phyloP scores from a whole-genome alignment of 2,888 invertebrate species.

The Unio delphinus region DNA sequence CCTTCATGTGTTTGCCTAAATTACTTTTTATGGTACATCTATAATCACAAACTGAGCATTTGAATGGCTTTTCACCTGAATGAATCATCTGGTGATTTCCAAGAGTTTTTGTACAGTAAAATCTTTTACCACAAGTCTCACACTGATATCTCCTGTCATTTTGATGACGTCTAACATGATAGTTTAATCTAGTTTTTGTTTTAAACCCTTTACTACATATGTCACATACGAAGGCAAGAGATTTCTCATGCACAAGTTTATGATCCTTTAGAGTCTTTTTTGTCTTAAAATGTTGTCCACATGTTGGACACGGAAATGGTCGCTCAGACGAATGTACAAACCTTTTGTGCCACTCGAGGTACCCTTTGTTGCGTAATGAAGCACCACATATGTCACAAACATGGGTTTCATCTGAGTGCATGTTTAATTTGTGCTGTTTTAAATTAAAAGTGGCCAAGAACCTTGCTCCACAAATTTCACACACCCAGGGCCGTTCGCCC shows the following conservation, averaged over 20 bases:
- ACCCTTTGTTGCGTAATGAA: constrained; percentile 12
- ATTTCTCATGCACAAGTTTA: constrained; percentile 18
- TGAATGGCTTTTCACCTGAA: constrained; percentile 20
- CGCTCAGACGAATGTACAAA: constrained; percentile 19
- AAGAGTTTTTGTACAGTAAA: constrained; percentile 16
- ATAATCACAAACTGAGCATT: constrained; percentile 14
- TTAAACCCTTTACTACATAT: constrained; percentile 26
- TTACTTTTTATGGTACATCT: constrained; percentile 16
- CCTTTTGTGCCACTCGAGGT: constrained; percentile 18
- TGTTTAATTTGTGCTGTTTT: too few species aligned
- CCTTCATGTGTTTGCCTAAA: constrained; percentile 15
- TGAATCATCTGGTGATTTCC: constrained; percentile 14
- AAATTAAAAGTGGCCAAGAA: too few species aligned
- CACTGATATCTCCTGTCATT: constrained; percentile 10
- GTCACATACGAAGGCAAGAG: constrained; percentile 21
- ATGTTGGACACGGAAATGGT: constrained; percentile 18
- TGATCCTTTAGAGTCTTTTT: constrained; percentile 29
- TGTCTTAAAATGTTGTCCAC: constrained; percentile 21
- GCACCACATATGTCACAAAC: constrained; percentile 22
- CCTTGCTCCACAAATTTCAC: too few species aligned
- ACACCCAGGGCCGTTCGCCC: too few species aligned
- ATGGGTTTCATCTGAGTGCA: too few species aligned
- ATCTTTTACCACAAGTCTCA: constrained; percentile 11
- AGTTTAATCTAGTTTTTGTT: too few species aligned
- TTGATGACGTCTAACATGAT: constrained; percentile 16